Evolutionary conservation across 2,113 vertebrate genomes (phyloP).

Genomic region (Montifringilla adamsi): DNA sequence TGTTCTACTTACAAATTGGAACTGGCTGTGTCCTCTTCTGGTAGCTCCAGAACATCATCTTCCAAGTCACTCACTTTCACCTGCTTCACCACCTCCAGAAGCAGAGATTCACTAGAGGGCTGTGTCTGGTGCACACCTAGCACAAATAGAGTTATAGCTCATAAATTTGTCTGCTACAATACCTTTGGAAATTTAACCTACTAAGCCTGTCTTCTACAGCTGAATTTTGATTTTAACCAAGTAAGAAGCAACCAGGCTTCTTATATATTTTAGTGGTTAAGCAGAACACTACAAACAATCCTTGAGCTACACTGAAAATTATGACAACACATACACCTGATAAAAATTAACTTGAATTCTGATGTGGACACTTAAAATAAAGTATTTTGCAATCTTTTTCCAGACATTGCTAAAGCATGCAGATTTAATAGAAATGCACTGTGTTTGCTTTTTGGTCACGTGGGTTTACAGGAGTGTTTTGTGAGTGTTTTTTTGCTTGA

Average conservation of each 20-base stretch:
- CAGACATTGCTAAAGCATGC: neutral
- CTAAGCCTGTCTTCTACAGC: neutral
- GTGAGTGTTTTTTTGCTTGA: neutral
- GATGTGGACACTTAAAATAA: neutral
- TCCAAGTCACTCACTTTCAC: conserved; percentile 94
- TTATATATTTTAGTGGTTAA: neutral
- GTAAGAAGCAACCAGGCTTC: neutral
- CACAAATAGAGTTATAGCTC: neutral
- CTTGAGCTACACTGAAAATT: neutral
- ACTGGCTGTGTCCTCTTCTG: conserved; percentile 84
- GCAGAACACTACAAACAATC: neutral
- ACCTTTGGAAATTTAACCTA: neutral
- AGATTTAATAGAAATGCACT: neutral
- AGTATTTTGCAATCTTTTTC: neutral
- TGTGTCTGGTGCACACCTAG: conserved; percentile 85
- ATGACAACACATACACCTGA: neutral
- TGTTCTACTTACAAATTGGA: conserved; percentile 69
- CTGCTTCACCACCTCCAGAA: conserved; percentile 94
- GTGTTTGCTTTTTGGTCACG: neutral
- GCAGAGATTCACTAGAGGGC: conserved; percentile 84
- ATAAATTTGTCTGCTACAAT: neutral
- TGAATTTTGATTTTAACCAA: neutral
- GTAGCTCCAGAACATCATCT: conserved; percentile 91
- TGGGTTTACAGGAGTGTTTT: neutral
- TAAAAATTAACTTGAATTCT: neutral